Base-by-base conservation (phyloP, 1,140 invertebrate species). In the Chironomus tepperi region DNA sequence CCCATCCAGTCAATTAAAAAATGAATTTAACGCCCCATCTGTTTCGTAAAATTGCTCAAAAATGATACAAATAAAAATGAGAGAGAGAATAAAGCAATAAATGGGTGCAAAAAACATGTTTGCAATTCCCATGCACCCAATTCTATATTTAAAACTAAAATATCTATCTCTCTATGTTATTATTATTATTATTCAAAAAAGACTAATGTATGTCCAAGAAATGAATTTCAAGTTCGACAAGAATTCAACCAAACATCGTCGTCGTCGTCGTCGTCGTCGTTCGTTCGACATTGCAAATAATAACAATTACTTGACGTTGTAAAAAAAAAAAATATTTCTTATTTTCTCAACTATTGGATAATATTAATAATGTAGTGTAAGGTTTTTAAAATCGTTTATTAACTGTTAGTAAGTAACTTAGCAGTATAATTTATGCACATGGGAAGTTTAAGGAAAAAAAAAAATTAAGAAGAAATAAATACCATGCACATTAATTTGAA, bases 201-300 rank as follows among this genome's bases (percentile, higher is more conserved):
- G 24, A 34, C 24, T 34, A 34, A 34, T 34, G 24, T 34, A 70
- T 70, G 16, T 57, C 47, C 47, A 57, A 57, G 47, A 57, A 57
- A 57, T 57, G 47, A 57, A 21, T 70, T 70, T 70, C 65, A 70
- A 70, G 65, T 70, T 70, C 65, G 65, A 70, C 65, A 70, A 70
- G 65, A 70, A 70, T 21, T 70, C 65, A 18, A 47, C 43, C 12
- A 57, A 57, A 57, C 47, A 57, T 10, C 43, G 43, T 10, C 7
- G 43, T 10, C 2, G 43, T 34, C 24, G 24, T 34, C 24, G 24
- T 34, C 24, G 24, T 34, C n/a, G n/a, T n/a, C n/a, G n/a, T 34
- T 34, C 24, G 24, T 34, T 34, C 8, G 43, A 47, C 9, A 5
- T 15, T n/a, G n/a, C 47, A 57, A 57, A 57, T 57, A 57, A 57